Evolutionary conservation across 2,888 invertebrate genomes (phyloP), one percentile per base, ranked within the genome.

Genomic region (Ophion ellenae): DNA sequence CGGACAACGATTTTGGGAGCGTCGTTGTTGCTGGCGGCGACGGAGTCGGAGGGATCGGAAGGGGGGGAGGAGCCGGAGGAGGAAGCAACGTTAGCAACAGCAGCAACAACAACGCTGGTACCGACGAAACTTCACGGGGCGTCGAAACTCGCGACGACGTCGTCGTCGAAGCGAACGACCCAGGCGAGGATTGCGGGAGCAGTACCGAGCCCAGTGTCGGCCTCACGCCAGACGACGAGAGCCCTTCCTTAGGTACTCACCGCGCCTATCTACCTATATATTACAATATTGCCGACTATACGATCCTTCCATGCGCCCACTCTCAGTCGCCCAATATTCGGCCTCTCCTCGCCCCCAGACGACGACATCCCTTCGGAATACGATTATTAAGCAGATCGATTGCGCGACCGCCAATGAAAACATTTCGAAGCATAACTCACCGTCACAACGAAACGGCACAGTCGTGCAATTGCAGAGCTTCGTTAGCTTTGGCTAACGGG

Each of bases 221-320:
- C 92, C 89, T 94, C 92, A 95, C 95, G 79, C 95, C 95, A 85
- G 95, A 95, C 91, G 95, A 95, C 93, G 97, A 97, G 95, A 97
- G 97, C 94, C 97, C 97, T 91, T 97, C 97, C 90, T 96, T 97
- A 94, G 96, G 96, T 91, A 86, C 67, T 84, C 73, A 11, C 83
- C 57, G 32, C 79, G 64, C 63, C 67, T 67, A 2, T 47, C 20
- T 71, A 17, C n/a, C 28, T 71, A 17, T 61, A 24, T 11, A n/a
- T 70, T 47, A 9, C 28, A 17, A 32, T 32, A 2, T 57, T 28
- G 28, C 17, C n/a, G 17, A 32, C 24, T 11, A n/a, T 57, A 32
- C 66, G 2, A 24, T 28, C 10, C 17, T 14, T 36, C 36, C 9
- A 10, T 77, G 10, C 14, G 36, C 67, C 9, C 14, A 6, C 67